Evolutionary conservation across 2,888 invertebrate species (phyloP).

Genomic region (Atrina japonica): DNA sequence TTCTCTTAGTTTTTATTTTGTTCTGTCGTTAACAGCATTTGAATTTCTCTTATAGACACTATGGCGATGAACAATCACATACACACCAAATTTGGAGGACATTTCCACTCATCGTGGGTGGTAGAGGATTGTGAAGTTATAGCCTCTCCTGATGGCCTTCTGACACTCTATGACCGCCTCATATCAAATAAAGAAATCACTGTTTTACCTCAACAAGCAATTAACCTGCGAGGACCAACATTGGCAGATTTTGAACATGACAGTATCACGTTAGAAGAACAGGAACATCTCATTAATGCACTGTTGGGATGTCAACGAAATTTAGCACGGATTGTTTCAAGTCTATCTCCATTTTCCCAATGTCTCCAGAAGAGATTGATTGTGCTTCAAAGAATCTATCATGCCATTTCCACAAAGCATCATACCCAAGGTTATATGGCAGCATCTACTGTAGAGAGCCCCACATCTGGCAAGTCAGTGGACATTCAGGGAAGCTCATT

Average conservation of each 20-base stretch:
- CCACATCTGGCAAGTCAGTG: conserved; percentile 28
- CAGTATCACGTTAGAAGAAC: conserved; percentile 81
- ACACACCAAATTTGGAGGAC: conserved; percentile 83
- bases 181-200: conserved; percentile 82
- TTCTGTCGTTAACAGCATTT: too few species aligned
- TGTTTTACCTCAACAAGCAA: conserved; percentile 71
- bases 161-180: conserved; percentile 83
- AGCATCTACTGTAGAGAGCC: conserved; percentile 7
- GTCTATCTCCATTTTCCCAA: conserved; percentile 84
- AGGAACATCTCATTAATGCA: conserved; percentile 83
- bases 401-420: conserved; percentile 83
- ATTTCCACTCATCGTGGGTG: conserved; percentile 84
- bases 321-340: conserved; percentile 83
- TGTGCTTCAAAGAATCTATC: conserved; percentile 84
- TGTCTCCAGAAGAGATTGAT: conserved; percentile 83
- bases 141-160: conserved; percentile 83
- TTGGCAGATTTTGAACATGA: conserved; percentile 84
- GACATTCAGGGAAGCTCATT: neutral
- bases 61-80: conserved; percentile 24
- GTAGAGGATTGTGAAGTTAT: conserved; percentile 83
- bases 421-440: conserved; percentile 73
- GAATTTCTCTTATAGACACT: neutral
- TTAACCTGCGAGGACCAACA: conserved; percentile 77
- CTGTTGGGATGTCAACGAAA: conserved; percentile 83
- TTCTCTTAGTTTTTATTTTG: too few species aligned